Conservation (phyloP, 2,113 vertebrate species). For the Cnemophilus loriae region DNA sequence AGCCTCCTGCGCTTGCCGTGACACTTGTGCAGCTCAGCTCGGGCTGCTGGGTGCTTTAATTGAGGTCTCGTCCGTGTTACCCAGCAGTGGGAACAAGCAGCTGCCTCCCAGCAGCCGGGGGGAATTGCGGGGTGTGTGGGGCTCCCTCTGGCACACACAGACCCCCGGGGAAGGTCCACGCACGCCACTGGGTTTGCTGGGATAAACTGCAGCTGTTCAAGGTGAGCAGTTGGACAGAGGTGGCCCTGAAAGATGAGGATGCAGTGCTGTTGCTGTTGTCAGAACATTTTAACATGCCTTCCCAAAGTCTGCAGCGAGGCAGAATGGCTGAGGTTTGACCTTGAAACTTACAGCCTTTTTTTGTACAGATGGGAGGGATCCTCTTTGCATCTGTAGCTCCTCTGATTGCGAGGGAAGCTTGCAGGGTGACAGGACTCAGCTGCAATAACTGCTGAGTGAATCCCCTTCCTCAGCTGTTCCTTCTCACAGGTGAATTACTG, state of each 20-base stretch:
- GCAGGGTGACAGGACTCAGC: not conserved
- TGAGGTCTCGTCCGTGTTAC: not conserved
- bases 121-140: not conserved
- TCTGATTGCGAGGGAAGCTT: not conserved
- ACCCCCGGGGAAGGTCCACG: not conserved
- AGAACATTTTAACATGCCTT: not conserved
- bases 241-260: not conserved
- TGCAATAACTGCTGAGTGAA: not conserved
- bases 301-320: not conserved
- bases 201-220: not conserved
- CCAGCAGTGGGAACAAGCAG: not conserved
- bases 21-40: not conserved
- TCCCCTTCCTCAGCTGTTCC: not conserved
- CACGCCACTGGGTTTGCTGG: not conserved
- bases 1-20: not conserved
- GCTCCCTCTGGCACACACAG: not conserved
- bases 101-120: not conserved
- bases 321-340: not conserved
- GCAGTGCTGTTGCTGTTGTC: not conserved
- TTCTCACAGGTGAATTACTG: not conserved
- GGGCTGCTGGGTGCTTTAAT: not conserved
- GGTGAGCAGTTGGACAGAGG: not conserved
- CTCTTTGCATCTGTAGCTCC: not conserved
- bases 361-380: not conserved
- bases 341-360: not conserved